These are phyloP conservation scores for Pollenia griseotomentosa DNA, from an alignment of 2,888 invertebrate species.

Conservation along the genomic window DNA sequence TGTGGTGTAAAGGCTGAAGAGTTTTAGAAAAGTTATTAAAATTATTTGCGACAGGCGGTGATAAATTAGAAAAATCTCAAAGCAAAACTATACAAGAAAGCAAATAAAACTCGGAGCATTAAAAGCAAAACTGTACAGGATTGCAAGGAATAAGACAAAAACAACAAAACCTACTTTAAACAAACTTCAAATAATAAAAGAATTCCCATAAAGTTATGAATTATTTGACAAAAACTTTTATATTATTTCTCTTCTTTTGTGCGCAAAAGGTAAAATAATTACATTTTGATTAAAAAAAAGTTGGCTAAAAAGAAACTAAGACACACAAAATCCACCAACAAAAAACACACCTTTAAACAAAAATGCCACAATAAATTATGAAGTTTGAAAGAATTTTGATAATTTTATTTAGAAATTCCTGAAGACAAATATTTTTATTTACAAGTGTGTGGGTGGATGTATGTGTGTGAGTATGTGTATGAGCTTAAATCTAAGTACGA, in stretches of 20 bases:
- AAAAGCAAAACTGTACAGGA: constrained; percentile 1
- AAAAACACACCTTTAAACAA: neutral
- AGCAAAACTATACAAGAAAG: constrained; percentile 70
- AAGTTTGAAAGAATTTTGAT: constrained; percentile 14
- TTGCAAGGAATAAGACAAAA: constrained; percentile 1
- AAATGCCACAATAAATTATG: constrained; percentile 30
- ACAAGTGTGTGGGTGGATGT: too few relatives aligned
- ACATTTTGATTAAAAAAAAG: constrained; percentile 55
- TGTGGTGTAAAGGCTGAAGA: constrained; percentile 72
- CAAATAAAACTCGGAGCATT: constrained; percentile 57
- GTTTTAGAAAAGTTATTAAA: constrained; percentile 80
- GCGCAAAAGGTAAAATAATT: constrained; percentile 51
- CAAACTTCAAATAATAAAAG: constrained; percentile 60
- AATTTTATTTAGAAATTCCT: constrained; percentile 12
- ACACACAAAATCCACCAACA: neutral
- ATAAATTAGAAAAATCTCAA: constrained; percentile 79
- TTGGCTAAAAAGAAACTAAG: constrained; percentile 6
- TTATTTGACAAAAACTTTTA: constrained; percentile 71
- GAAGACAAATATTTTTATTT: neutral
- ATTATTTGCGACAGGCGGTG: constrained; percentile 82
- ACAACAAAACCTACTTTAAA: constrained; percentile 50
- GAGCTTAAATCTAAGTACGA: too few relatives aligned
- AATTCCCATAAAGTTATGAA: constrained; percentile 66
- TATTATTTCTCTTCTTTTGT: constrained; percentile 59
- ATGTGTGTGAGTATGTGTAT: too few relatives aligned